A percentile compares a stretch with the other conserved stretches of the same genome.
Conservation (phyloP, 1,140 invertebrate genomes). For the Branchinecta lindahli region DNA sequence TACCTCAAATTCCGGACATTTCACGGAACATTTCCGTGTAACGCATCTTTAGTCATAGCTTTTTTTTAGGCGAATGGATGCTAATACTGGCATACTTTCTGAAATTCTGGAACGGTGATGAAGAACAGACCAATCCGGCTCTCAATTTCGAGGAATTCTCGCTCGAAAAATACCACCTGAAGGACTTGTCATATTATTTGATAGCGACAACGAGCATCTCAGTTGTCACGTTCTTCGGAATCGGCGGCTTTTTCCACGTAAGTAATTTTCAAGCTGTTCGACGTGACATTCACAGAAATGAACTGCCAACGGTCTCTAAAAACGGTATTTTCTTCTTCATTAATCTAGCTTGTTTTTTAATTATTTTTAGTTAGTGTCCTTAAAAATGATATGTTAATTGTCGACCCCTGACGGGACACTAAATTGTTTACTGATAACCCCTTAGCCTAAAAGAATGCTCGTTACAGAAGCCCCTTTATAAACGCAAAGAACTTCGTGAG, state of each 20-base stretch:
- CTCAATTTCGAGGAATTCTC: constrained; percentile 18
- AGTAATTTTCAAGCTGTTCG: constrained; percentile 24
- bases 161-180: constrained; percentile 32
- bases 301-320: too few relatives aligned
- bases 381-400: too few relatives aligned
- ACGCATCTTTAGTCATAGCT: constrained; percentile 1
- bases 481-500: too few relatives aligned
- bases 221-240: constrained; percentile 39
- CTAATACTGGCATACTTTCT: constrained; percentile 41
- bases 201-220: constrained; percentile 36
- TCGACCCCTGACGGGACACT: too few relatives aligned
- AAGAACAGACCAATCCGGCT: constrained; percentile 20
- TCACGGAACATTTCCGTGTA: neutral
- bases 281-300: too few relatives aligned
- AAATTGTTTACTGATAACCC: too few relatives aligned
- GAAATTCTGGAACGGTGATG: constrained; percentile 35
- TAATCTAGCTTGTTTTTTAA: too few relatives aligned
- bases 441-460: too few relatives aligned
- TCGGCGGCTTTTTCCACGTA: constrained; percentile 49
- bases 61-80: constrained; percentile 44
- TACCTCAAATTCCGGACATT: too few relatives aligned
- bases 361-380: too few relatives aligned
- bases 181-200: constrained; percentile 35
- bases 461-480: too few relatives aligned
- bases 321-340: too few relatives aligned